A percentile compares a stretch with the other conserved stretches of the same genome.
phyloP scores from a whole-genome alignment of 1,140 invertebrate species.

The Eciton burchellii region DNA sequence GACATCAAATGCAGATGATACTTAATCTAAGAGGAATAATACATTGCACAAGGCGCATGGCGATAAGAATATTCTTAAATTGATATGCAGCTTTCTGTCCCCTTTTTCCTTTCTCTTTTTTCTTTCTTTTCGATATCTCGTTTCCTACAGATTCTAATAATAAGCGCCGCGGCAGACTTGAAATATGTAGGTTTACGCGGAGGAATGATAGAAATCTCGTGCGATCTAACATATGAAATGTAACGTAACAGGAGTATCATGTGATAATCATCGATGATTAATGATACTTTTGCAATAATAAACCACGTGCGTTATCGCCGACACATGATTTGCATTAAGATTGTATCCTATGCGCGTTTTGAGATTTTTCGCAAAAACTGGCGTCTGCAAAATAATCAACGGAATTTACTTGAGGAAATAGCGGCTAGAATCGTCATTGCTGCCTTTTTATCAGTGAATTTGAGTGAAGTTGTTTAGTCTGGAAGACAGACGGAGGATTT shows the following conservation, averaged over 20 bases:
- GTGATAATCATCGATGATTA: neutral
- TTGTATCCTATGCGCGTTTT: neutral
- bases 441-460: slow-evolving; percentile 28
- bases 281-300: neutral
- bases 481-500: slow-evolving; percentile 11
- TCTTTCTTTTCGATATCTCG: neutral
- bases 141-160: slow-evolving; percentile 1
- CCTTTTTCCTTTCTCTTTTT: too few relatives aligned
- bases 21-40: slow-evolving; percentile 20
- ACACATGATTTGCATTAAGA: neutral
- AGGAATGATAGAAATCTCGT: neutral
- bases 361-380: neutral
- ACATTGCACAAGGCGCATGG: neutral
- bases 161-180: neutral
- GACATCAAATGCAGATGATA: slow-evolving; percentile 32
- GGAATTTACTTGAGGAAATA: neutral
- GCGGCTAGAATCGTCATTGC: neutral
- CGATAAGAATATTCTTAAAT: slow-evolving; percentile 31
- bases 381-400: neutral
- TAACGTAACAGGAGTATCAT: slow-evolving; percentile 9
- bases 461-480: slow-evolving; percentile 56
- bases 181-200: neutral
- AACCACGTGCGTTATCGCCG: neutral
- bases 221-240: neutral
- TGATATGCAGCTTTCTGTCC: neutral